Evolutionary conservation across 2,797 vertebrate genomes (phyloP), one percentile per base, ranked within the genome.

Genomic region (Typhlichthys subterraneus): DNA sequence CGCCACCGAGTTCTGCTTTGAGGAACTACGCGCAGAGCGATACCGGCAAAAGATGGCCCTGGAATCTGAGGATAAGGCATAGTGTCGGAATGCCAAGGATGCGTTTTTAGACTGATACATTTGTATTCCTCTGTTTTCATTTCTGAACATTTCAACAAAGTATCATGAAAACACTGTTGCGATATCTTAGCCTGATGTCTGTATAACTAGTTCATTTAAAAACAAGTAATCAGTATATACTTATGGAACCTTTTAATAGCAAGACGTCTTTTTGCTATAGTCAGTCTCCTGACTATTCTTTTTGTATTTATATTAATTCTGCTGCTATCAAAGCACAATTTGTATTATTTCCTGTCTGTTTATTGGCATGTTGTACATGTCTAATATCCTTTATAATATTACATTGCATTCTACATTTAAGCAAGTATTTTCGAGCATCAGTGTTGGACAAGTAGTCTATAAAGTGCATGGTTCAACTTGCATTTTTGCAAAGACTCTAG

Each of bases 1-100:
- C 10, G 93, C 94, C 0, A 85, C 93, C 0, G 98, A 99, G 53
- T 98, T 99, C 82, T 96, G 94, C 69, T 95, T 99, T 13, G 98
- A 99, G 83, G 97, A 99, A 77, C 93, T 99, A 70, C 85, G 94
- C 5, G 95, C 96, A 14, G 95, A 98, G 69, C 90, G 92, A 67
- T 95, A 94, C 84, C 92, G 94, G n/a, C 94, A 96, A 81, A 96
- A 94, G 84, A 76, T 77, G 0, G 86, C 84, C 11, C 85, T 87
- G 59, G 82, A 54, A 70, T 72, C 80, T 1, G 64, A 57, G 4
- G 48, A 53, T 64, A 33, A 9, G 54, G 57, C 57, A 51, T 69
- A 75, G 19, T 76, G 23, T 29, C 23, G 23, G 23, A 4, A 29
- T 29, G 23, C 23, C 23, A 4, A 23, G 23, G 62, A 79, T 55